phyloP scores from a whole-genome alignment of 2,113 vertebrate genomes.

The Gadus chalcogrammus region DNA sequence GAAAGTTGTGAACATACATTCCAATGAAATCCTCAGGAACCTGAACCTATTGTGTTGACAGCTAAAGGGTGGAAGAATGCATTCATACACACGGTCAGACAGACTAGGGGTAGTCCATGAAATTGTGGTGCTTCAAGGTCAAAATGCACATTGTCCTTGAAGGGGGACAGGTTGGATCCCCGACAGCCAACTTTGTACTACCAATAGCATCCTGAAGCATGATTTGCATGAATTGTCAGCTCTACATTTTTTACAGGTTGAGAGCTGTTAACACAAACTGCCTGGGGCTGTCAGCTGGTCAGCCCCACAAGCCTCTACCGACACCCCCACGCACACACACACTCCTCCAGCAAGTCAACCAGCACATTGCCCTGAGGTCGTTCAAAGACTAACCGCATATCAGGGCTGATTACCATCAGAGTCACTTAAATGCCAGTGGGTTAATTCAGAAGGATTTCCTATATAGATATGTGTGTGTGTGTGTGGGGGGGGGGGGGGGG shows the following conservation, averaged over 20 bases:
- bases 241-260: too few species aligned
- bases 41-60: conserved; percentile 2
- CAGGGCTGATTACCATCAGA: conserved; percentile 13
- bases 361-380: too few species aligned
- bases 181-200: too few species aligned
- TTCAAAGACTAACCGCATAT: not conserved
- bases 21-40: not conserved
- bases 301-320: not conserved
- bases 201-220: too few species aligned
- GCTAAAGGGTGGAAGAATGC: not conserved
- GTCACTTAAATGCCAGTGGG: conserved; percentile 8
- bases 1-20: conserved; percentile 4
- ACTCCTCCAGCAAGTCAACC: not conserved
- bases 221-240: not conserved
- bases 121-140: too few species aligned
- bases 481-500: too few species aligned
- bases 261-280: too few species aligned
- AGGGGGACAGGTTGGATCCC: too few species aligned
- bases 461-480: too few species aligned
- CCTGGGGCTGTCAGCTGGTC: too few species aligned
- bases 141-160: too few species aligned
- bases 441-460: conserved; percentile 18
- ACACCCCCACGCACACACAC: not conserved
- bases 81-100: not conserved
- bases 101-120: not conserved